Conservation (phyloP, 2,113 vertebrate species). For the Eleginops maclovinus region DNA sequence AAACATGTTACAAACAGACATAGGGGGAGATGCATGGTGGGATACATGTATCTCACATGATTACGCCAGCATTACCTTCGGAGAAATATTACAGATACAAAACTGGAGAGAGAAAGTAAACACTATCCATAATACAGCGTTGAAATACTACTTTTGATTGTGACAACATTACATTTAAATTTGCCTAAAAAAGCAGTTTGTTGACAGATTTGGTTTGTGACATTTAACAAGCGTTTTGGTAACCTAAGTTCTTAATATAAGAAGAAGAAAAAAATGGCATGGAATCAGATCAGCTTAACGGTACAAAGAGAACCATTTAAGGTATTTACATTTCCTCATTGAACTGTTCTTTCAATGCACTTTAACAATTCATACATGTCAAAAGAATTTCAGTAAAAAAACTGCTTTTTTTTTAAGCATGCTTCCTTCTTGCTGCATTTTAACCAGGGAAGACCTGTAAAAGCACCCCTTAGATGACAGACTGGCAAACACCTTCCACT, state of each 20-base stretch:
- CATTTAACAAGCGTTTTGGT: neutral
- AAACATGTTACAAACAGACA: conserved; percentile 61
- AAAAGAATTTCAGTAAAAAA: conserved; percentile 27
- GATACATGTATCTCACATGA: conserved; percentile 60
- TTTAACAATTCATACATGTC: conserved; percentile 33
- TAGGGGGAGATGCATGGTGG: conserved; percentile 57
- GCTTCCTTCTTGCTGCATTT: neutral
- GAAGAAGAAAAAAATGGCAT: neutral
- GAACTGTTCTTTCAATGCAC: conserved; percentile 10
- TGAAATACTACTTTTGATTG: conserved; percentile 8
- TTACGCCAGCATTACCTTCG: conserved; percentile 32
- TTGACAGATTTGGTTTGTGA: neutral
- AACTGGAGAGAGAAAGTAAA: conserved; percentile 22
- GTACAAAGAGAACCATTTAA: neutral
- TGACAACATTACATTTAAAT: neutral
- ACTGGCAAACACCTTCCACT: conserved; percentile 46
- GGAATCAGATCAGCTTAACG: neutral
- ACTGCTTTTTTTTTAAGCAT: conserved; percentile 6
- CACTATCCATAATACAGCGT: conserved; percentile 6
- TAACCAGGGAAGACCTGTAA: conserved; percentile 28
- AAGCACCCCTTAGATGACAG: conserved; percentile 48
- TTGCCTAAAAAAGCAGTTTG: conserved; percentile 3
- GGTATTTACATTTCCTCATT: neutral
- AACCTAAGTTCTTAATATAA: neutral
- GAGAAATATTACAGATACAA: conserved; percentile 25